These are phyloP conservation scores for Psilopogon haemacephalus DNA, from an alignment of 2,113 vertebrate genomes.

Conservation along the genomic window DNA sequence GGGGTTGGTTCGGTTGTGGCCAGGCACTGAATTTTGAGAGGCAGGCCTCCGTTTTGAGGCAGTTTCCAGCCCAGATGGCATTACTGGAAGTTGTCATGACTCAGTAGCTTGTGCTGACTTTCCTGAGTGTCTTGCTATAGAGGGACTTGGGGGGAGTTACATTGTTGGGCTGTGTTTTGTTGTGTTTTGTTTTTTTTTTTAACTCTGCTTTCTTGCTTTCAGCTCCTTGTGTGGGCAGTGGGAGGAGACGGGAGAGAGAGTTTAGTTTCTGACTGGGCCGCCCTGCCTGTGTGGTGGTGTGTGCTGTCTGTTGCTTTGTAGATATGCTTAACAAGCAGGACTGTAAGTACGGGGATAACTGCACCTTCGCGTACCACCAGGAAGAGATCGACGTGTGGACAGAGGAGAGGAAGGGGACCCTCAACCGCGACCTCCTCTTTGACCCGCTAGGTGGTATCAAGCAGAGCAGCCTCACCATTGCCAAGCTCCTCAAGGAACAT, in stretches of 20 bases:
- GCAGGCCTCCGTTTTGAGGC: not conserved
- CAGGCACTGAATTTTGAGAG: not conserved
- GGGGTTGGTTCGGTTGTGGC: not conserved
- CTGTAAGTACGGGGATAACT: conserved; percentile 92
- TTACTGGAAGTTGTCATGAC: not conserved
- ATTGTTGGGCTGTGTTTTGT: not conserved
- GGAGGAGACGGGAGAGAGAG: not conserved
- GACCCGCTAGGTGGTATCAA: conserved; percentile 76
- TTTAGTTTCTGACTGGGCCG: conserved; percentile 54
- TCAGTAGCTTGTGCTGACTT: not conserved
- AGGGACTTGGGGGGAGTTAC: not conserved
- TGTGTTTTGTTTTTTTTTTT: not conserved
- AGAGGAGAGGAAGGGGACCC: conserved; percentile 87
- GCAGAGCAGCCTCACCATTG: conserved; percentile 81
- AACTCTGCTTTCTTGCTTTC: conserved; percentile 14
- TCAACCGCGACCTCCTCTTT: conserved; percentile 88
- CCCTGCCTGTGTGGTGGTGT: conserved; percentile 64
- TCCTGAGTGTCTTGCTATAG: not conserved
- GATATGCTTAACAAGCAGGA: conserved; percentile 87
- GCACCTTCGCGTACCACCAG: conserved; percentile 96
- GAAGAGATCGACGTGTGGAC: conserved; percentile 98
- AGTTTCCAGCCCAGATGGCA: not conserved
- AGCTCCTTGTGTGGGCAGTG: not conserved
- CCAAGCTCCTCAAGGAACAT: conserved; percentile 85
- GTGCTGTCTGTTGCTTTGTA: conserved; percentile 81